These are phyloP conservation scores for Chondrosia reniformis DNA, from an alignment of 37 sponge, comb jelly and placozoan species.

Conservation along the genomic window DNA sequence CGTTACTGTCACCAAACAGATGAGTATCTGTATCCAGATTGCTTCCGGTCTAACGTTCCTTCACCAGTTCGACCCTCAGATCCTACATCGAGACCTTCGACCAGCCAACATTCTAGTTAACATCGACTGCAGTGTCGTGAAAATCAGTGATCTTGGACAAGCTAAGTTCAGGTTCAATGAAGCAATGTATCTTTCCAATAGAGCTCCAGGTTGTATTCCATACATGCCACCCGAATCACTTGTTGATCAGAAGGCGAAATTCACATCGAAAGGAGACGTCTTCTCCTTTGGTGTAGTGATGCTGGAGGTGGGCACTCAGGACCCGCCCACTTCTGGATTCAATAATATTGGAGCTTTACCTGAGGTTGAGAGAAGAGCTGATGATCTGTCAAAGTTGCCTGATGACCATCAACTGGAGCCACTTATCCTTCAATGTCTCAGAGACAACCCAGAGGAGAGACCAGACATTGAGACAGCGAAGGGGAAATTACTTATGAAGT, in stretches of 20 bases:
- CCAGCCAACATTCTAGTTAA: not conserved
- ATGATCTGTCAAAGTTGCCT: not conserved
- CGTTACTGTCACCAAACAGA: no score
- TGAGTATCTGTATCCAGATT: not conserved
- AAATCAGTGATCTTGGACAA: not conserved
- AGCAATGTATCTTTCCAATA: not conserved
- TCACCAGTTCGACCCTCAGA: not conserved
- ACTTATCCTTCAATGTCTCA: not conserved
- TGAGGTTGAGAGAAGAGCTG: not conserved
- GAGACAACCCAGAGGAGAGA: not conserved
- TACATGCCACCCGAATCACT: conserved; percentile 5
- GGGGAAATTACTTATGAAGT: no score
- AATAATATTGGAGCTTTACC: not conserved
- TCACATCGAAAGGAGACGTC: not conserved
- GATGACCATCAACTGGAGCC: conserved; percentile 9
- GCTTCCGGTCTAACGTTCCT: not conserved
- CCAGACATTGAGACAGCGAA: conserved; percentile 8
- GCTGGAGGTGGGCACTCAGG: not conserved
- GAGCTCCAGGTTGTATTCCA: not conserved
- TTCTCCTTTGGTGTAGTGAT: conserved; percentile 9
- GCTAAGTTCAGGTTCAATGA: not conserved
- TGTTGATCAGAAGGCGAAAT: not conserved
- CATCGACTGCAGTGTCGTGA: not conserved
- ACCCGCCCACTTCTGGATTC: not conserved
- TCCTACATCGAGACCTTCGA: not conserved